Percentiles rank a stretch among this genome's conserved stretches.
These are phyloP conservation scores for Cephalotes varians DNA, from an alignment of 2,888 invertebrate species.

Conservation along the genomic window DNA sequence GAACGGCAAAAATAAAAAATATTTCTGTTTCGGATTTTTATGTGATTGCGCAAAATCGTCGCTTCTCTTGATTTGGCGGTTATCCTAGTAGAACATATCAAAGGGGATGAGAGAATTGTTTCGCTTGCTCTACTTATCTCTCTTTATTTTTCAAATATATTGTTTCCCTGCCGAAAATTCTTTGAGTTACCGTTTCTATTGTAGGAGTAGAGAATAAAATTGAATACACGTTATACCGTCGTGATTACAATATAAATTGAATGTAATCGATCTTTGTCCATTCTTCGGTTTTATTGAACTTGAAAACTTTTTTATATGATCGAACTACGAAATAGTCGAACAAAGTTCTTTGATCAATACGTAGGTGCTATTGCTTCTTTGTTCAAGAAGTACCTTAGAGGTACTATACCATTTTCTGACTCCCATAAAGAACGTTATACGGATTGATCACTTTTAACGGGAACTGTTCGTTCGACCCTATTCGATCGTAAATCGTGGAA, in stretches of 20 bases:
- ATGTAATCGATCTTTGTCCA: background rate
- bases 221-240: background rate
- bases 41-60: background rate
- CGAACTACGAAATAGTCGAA: background rate
- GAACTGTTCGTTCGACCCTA: conserved; percentile 45
- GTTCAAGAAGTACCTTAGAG: conserved; percentile 23
- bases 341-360: background rate
- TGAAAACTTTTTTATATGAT: conserved; percentile 5
- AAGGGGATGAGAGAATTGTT: background rate
- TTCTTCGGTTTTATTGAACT: background rate
- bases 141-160: background rate
- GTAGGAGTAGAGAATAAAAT: background rate
- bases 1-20: background rate
- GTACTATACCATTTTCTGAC: conserved; percentile 14
- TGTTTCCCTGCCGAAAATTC: background rate
- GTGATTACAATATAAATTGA: background rate
- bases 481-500: conserved; percentile 71
- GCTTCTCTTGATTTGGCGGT: background rate
- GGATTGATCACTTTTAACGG: conserved; percentile 66
- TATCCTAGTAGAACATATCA: conserved; percentile 1
- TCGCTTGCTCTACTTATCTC: background rate
- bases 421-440: conserved; percentile 60
- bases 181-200: background rate
- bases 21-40: background rate
- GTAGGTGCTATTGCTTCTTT: conserved; percentile 10